Base-by-base conservation (phyloP, 2,797 vertebrate genomes). In the Brachymystax lenok region DNA sequence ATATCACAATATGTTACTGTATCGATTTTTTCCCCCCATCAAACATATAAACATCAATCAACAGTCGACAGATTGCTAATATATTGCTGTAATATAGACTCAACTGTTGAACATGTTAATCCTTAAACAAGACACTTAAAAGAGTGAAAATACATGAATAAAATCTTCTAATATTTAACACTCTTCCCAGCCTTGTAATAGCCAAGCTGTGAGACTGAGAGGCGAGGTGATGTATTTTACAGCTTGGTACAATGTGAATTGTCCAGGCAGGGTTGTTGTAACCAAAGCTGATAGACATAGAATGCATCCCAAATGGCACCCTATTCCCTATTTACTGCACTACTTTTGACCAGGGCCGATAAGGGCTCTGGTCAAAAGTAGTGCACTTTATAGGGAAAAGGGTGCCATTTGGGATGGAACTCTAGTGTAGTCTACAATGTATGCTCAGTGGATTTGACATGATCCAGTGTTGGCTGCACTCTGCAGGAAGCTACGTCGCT, bases 401-500 rank as follows among this genome's bases (percentile, higher is more conserved):
- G 8, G 21, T 63, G 59, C 59, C 21, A 63, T 63, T 63, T 63
- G 59, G 3, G 24, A 21, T 5, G n/a, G 24, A 63, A 63, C 59
- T 21, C 27, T 24, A 27, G 59, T 24, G 24, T 21, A 27, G 59
- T 27, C 67, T 69, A 59, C 33, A 64, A 30, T 14, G 88, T 79
- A 91, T 89, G 90, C 95, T 95, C 92, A 85, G 92, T 93, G 94
- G 94, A 94, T 94, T 84, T 95, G 93, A 95, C 93, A 96, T 24
- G 21, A 63, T 95, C 88, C 91, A 93, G 69, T 89, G 95, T 94
- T 94, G 95, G 94, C 93, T 93, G 91, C 95, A 96, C 97, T 96
- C 97, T 95, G 95, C 97, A 97, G 98, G 97, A 98, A 98, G 96
- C 95, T 89, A 92, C 27, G 83, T 95, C 91, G 97, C 96, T 99